These are phyloP conservation scores for Muscicapa striata DNA, from an alignment of 2,797 vertebrate species.

Conservation along the genomic window DNA sequence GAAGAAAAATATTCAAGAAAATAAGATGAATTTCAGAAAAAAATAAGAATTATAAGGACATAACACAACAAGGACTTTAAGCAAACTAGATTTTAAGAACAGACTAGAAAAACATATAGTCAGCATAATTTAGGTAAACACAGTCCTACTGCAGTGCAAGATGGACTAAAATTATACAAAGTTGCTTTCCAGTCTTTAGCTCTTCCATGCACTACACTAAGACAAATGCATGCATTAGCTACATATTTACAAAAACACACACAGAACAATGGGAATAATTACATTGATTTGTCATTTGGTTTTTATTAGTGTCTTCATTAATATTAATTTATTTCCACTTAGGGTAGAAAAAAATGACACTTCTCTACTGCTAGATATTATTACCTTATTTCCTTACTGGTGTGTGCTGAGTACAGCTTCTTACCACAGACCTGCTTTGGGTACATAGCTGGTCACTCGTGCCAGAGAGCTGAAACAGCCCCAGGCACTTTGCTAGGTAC, in stretches of 20 bases:
- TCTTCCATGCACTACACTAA: neutral
- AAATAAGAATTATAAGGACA: neutral
- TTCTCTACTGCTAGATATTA: neutral
- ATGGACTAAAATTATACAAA: neutral
- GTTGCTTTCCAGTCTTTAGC: neutral
- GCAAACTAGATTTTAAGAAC: neutral
- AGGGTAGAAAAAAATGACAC: neutral
- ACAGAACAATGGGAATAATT: neutral
- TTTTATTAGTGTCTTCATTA: neutral
- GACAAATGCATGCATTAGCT: neutral
- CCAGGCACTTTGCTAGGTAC: neutral
- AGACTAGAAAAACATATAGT: neutral
- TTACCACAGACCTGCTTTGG: neutral
- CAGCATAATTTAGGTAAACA: neutral
- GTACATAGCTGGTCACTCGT: neutral
- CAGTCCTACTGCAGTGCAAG: neutral
- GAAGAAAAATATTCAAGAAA: neutral
- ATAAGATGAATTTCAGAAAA: neutral
- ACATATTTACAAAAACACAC: neutral
- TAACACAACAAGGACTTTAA: neutral
- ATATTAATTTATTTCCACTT: constrained; percentile 22
- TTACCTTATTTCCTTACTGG: neutral
- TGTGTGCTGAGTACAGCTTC: neutral
- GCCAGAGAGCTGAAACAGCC: neutral
- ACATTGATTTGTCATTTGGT: neutral